Evolutionary conservation across 1,140 invertebrate genomes (phyloP), one percentile per base, ranked within the genome.

Genomic region (Helicoverpa zea): DNA sequence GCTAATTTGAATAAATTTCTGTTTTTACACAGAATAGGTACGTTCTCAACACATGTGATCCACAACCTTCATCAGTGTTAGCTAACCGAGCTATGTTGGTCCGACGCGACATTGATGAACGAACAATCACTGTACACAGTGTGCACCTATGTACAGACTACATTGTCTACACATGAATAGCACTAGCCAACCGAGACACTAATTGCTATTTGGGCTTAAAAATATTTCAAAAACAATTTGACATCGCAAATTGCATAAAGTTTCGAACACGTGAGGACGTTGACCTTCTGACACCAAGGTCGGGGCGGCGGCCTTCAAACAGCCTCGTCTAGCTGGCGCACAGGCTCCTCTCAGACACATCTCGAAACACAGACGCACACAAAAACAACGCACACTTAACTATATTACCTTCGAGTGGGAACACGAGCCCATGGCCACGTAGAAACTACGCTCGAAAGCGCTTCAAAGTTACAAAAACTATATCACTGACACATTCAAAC

Each of bases 231-330:
- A 54, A 52, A 61, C 35, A 49, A 77, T 77, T 56, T 3, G 18
- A 74, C 58, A 63, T 68, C 29, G 82, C 79, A 88, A 88, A 91
- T 86, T 86, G 89, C 85, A 92, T 79, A 87, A 90, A 92, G 86
- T 86, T 90, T 84, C 86, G 87, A 88, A 90, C 89, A 91, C 90
- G 86, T 86, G 88, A 88, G 93, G 90, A 90, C 92, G 89, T 90
- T 91, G 90, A 94, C 90, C 92, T 91, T 91, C 87, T 90, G 87
- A 83, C 89, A 91, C 85, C 91, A 95, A 95, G 94, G 94, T 95
- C 92, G 90, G 84, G 85, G 83, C 90, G 90, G 88, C 91, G 92
- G 94, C 92, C 93, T 94, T 94, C 92, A 92, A 89, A 91, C 90
- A 94, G 90, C 90, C 92, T 92, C 90, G 91, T 90, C 92, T 93